Percentiles rank a stretch among this genome's conserved stretches.
phyloP scores from a whole-genome alignment of 1,140 invertebrate species.

The Riptortus pedestris region DNA sequence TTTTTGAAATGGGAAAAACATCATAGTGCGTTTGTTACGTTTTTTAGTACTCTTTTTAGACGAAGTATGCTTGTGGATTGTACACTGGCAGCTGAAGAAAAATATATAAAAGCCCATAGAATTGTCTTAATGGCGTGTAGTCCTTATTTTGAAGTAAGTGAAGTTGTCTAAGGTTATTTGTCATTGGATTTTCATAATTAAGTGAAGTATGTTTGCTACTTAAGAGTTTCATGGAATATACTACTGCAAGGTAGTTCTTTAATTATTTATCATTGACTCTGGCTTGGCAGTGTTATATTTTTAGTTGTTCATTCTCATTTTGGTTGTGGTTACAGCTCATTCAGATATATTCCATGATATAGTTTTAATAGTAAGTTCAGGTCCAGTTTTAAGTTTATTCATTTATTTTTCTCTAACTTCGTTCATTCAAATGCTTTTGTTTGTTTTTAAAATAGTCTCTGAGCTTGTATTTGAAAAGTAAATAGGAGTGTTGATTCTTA shows the following conservation, averaged over 20 bases:
- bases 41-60: conserved; percentile 43
- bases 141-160: conserved; percentile 43
- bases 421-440: too few relatives aligned
- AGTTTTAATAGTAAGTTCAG: too few relatives aligned
- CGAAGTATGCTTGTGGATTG: conserved; percentile 45
- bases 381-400: too few relatives aligned
- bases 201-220: not conserved
- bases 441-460: too few relatives aligned
- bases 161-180: not conserved
- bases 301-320: too few relatives aligned
- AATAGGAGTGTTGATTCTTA: too few relatives aligned
- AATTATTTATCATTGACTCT: not conserved
- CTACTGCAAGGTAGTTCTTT: not conserved
- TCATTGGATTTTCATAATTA: not conserved
- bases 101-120: conserved; percentile 45
- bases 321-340: too few relatives aligned
- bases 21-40: conserved; percentile 43
- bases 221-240: not conserved
- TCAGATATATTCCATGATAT: too few relatives aligned
- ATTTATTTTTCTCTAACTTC: too few relatives aligned
- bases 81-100: conserved; percentile 46
- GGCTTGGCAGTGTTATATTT: too few relatives aligned
- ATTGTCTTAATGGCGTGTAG: conserved; percentile 46
- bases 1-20: conserved; percentile 50
- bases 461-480: too few relatives aligned